These are phyloP conservation scores for Pandion haliaetus DNA, from an alignment of 2,113 vertebrate species.

Conservation along the genomic window DNA sequence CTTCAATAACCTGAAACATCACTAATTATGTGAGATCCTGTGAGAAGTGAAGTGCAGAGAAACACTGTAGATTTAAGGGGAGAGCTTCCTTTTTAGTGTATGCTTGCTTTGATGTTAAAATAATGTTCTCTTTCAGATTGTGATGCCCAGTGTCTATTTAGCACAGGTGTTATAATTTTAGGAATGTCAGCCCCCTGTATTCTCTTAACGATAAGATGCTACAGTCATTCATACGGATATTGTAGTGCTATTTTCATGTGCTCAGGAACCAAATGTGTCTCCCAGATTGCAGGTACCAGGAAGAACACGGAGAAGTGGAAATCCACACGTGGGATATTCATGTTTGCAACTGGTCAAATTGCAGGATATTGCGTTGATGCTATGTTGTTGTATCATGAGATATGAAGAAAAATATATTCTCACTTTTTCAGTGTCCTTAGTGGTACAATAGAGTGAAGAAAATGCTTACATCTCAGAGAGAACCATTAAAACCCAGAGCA, in stretches of 20 bases:
- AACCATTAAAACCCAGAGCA: background rate
- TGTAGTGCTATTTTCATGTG: background rate
- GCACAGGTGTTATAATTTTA: conserved; percentile 15
- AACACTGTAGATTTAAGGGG: background rate
- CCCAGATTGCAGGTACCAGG: background rate
- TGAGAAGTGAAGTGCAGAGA: conserved; percentile 27
- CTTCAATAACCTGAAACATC: conserved; percentile 39
- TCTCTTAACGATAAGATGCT: background rate
- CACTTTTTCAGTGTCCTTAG: background rate
- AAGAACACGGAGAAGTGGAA: background rate
- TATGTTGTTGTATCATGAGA: background rate
- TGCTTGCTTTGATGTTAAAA: conserved; percentile 37
- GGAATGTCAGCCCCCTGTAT: background rate
- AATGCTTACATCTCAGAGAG: background rate
- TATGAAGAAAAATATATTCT: background rate
- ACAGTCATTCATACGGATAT: background rate
- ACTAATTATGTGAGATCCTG: conserved; percentile 36
- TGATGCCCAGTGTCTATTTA: conserved; percentile 23
- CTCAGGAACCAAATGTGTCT: background rate
- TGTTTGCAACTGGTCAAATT: background rate
- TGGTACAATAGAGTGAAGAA: background rate
- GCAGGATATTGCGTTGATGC: background rate
- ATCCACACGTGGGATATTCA: too few species aligned
- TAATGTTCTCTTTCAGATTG: conserved; percentile 25
- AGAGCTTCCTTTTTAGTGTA: conserved; percentile 15